Evolutionary conservation across 2,113 vertebrate genomes (phyloP).

Genomic region (Rhagologus leucostigma): DNA sequence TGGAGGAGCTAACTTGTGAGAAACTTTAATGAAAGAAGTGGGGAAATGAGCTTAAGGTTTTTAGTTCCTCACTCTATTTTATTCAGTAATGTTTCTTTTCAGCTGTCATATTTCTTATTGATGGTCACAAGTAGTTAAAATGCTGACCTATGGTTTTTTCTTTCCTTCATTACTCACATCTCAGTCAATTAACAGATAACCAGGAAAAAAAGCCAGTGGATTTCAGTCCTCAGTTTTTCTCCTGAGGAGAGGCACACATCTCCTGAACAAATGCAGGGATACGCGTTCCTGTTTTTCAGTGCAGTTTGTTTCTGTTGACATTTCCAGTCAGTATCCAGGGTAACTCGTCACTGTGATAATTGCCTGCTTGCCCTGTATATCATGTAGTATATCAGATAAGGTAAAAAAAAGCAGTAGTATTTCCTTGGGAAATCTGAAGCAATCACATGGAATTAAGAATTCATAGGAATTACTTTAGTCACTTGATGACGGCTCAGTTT

Average conservation of each 20-base stretch:
- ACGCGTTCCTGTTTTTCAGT: background rate
- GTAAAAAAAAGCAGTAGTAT: background rate
- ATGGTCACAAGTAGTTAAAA: background rate
- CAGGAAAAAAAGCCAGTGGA: background rate
- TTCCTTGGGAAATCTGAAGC: constrained; percentile 11
- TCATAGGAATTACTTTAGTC: constrained; percentile 6
- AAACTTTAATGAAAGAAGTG: background rate
- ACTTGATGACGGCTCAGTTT: background rate
- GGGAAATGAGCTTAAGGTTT: background rate
- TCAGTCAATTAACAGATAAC: background rate
- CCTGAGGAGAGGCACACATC: background rate
- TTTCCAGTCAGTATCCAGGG: constrained; percentile 11
- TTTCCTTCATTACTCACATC: background rate
- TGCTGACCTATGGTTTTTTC: background rate
- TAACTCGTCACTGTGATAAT: background rate
- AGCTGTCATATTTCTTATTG: background rate
- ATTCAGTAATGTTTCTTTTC: background rate
- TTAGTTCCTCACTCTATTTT: background rate
- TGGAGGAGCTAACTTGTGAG: background rate
- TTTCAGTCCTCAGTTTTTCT: background rate
- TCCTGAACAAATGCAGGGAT: background rate
- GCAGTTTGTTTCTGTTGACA: constrained; percentile 17
- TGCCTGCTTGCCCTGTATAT: background rate
- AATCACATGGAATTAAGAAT: constrained; percentile 1
- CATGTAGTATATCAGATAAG: background rate